Base-by-base conservation (phyloP, 2,888 invertebrate species). In the Physocephala rufipes region DNA sequence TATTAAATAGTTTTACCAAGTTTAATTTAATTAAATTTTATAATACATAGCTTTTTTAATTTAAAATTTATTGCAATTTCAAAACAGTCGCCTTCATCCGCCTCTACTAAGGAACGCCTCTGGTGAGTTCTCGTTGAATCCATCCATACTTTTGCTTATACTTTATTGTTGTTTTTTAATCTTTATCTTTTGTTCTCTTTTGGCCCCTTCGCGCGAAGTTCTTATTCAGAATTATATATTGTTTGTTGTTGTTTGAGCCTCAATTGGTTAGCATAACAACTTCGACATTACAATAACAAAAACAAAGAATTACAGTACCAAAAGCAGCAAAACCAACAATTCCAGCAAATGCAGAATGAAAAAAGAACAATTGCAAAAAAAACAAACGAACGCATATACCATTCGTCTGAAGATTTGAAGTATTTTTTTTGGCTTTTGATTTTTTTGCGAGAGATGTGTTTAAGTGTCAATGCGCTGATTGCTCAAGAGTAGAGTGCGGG, bases 351-450 rank as follows among this genome's bases (percentile, higher is more conserved):
- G n/a, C 16, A 45, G 49, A n/a, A 64, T 26, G 19, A 59, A 15
- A 30, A 15, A 59, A 59, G 30, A 59, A 26, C 30, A 30, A 30
- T 30, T 30, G 30, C 64, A 53, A 55, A 53, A 68, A 68, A n/a
- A 68, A n/a, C 47, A 49, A 24, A 49, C 59, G 61, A 24, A 61
- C 49, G 61, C 4, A 16, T 49, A 47, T 43, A 36, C 36, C 5
- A 7, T 49, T 49, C 49, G 15, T 19, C 19, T 7, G 16, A 36
- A 36, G 36, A 36, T 36, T 36, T 9, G 36, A 9, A 36, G 36
- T 36, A n/a, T n/a, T n/a, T 19, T 7, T n/a, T 49, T 2, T 49
- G n/a, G 12, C 45, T 12, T 45, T 9, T 15, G 15, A 45, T 45
- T 49, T n/a, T n/a, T n/a, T 12, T 15, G 26, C 12, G 65, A 51